Percentiles rank a stretch among this genome's conserved stretches.
Evolutionary conservation across 2,113 vertebrate genomes (phyloP).

Genomic region (Garra rufa): DNA sequence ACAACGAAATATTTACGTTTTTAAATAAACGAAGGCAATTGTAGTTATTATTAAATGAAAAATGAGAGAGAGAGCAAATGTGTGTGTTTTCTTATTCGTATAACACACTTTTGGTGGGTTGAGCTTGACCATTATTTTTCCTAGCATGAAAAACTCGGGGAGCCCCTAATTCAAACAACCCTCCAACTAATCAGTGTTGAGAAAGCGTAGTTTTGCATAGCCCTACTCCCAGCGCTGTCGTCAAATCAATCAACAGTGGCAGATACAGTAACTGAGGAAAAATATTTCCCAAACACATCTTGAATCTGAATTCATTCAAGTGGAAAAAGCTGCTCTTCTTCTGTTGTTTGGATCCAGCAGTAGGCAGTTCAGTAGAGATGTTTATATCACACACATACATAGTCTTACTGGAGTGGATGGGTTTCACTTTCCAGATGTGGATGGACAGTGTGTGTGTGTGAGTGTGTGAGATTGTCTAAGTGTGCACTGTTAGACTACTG

Average conservation of each 20-base stretch:
- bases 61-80: too few relatives aligned
- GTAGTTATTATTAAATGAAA: too few relatives aligned
- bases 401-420: slow-evolving; percentile 12
- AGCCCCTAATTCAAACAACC: slow-evolving; percentile 7
- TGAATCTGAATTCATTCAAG: slow-evolving; percentile 24
- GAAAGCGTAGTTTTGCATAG: not conserved
- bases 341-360: slow-evolving; percentile 13
- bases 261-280: not conserved
- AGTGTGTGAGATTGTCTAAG: slow-evolving; percentile 29
- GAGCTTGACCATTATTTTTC: not conserved
- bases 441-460: slow-evolving; percentile 5
- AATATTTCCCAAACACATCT: slow-evolving; percentile 21
- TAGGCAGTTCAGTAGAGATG: slow-evolving; percentile 9
- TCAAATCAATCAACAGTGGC: slow-evolving; percentile 7
- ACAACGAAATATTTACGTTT: not conserved
- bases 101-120: not conserved
- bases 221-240: not conserved
- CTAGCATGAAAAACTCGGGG: not conserved
- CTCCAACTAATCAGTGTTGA: not conserved
- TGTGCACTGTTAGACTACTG: slow-evolving; percentile 26
- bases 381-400: slow-evolving; percentile 22
- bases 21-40: not conserved
- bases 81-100: not conserved
- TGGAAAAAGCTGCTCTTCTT: slow-evolving; percentile 27
- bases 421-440: slow-evolving; percentile 38